A percentile compares a stretch with the other conserved stretches of the same genome.
Evolutionary conservation across 2,888 invertebrate genomes (phyloP).

Genomic region (Lycia hirtaria): DNA sequence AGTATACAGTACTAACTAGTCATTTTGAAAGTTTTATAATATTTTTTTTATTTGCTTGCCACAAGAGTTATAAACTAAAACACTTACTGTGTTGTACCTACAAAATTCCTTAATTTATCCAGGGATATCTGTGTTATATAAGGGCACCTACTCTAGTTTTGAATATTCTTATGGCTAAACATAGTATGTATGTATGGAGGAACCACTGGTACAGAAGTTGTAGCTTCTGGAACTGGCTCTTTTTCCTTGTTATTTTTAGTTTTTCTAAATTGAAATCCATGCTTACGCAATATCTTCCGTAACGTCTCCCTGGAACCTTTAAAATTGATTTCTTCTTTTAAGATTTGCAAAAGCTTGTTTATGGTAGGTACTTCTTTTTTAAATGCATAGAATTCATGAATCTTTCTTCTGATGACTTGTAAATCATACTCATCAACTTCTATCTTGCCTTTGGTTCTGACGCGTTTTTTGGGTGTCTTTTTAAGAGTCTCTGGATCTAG

Average conservation of each 20-base stretch:
- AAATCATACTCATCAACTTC: constrained; percentile 79
- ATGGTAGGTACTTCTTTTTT: constrained; percentile 81
- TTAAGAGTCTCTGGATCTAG: constrained; percentile 77
- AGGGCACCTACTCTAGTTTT: constrained; percentile 38
- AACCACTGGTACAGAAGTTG: constrained; percentile 70
- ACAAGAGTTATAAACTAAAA: no score
- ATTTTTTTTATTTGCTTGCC: no score
- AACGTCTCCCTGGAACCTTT: constrained; percentile 78
- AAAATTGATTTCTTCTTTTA: constrained; percentile 78
- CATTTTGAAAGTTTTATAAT: no score
- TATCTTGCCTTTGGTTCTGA: constrained; percentile 77
- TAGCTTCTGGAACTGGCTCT: constrained; percentile 62
- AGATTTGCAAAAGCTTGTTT: constrained; percentile 74
- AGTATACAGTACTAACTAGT: no score
- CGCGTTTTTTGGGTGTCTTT: constrained; percentile 74
- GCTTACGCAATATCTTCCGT: constrained; percentile 75
- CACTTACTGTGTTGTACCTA: no score
- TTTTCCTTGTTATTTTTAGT: constrained; percentile 78
- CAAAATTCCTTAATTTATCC: neutral
- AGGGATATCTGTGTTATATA: neutral
- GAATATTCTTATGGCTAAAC: constrained; percentile 78
- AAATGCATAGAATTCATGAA: constrained; percentile 79
- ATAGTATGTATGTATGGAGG: constrained; percentile 75
- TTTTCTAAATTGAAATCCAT: constrained; percentile 79
- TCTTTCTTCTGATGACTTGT: constrained; percentile 75